A percentile compares a stretch with the other conserved stretches of the same genome.
These are phyloP conservation scores for Oriolus oriolus DNA, from an alignment of 2,113 vertebrate species.

Conservation along the genomic window DNA sequence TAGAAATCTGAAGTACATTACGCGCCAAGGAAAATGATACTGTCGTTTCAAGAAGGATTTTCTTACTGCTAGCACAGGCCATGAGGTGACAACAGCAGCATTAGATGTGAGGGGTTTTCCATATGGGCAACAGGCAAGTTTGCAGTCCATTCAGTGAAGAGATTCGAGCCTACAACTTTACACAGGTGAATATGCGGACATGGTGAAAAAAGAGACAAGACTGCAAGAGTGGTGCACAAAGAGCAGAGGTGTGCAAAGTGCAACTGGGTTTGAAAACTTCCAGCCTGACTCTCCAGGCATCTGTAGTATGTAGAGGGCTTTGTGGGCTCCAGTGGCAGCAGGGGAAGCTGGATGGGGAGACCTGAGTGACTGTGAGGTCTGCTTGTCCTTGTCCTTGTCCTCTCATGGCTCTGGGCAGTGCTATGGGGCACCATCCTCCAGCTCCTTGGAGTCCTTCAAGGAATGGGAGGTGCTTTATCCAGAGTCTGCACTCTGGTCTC, in stretches of 20 bases:
- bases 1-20: not conserved
- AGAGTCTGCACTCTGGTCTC: not conserved
- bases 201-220: not conserved
- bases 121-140: rapidly evolving
- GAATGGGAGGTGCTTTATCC: not conserved
- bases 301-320: not conserved
- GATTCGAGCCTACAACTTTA: too few species aligned
- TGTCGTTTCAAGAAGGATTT: not conserved
- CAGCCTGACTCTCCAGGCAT: not conserved
- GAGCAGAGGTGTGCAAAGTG: not conserved
- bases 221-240: not conserved
- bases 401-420: rapidly evolving
- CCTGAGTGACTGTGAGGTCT: rapidly evolving
- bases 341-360: not conserved
- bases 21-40: not conserved
- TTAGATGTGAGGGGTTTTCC: not conserved
- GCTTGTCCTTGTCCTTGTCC: not conserved
- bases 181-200: rapidly evolving
- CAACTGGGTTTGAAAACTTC: not conserved
- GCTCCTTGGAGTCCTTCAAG: not conserved
- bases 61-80: not conserved
- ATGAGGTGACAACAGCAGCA: not conserved
- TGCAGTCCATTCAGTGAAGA: not conserved
- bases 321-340: not conserved
- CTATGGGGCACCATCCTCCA: not conserved